Evolutionary conservation across 2,888 invertebrate genomes (phyloP), one percentile per base, ranked within the genome.

Genomic region (Hofmannophila pseudospretella): DNA sequence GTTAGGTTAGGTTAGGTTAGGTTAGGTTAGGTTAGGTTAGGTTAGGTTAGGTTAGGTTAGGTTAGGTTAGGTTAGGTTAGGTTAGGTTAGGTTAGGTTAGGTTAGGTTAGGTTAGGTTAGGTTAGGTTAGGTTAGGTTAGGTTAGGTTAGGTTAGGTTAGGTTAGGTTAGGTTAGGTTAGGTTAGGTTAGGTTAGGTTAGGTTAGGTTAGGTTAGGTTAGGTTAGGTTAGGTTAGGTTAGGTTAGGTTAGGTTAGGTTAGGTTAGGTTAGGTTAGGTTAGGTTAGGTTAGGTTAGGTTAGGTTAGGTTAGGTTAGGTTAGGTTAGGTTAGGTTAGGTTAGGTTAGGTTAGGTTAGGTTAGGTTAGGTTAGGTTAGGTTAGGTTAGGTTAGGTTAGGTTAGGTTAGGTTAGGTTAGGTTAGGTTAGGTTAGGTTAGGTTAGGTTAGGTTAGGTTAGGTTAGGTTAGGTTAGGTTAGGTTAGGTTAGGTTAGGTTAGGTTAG

Each of bases 11-110:
- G 16, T 16, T 16, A 16, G 40, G 44, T 44, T 16, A 16, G 16
- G 16, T 3, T 3, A 5, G 16, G 16, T 16, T 16, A 4, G 16
- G 16, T 5, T 16, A 3, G 16, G 16, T 44, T 44, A 44, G 44
- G 44, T 44, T 44, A 44, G 44, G 44, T 44, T 44, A 44, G 44
- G 39, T 31, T 31, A 35, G 38, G 36, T 39, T 41, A 37, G 39
- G 39, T 41, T 36, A 37, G 38, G 30, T 31, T 36, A 31, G 30
- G 30, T 30, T 31, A 31, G 30, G 30, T 36, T 31, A 31, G 30
- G 30, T 36, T 36, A 31, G 30, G 30, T 36, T 31, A 31, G 31
- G 30, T 31, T 23, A 22, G 36, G 30, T 30, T 20, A 28, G 32
- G 32, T n/a, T n/a, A n/a, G n/a, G n/a, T n/a, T n/a, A n/a, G n/a